Evolutionary conservation across 2,113 vertebrate genomes (phyloP).

Genomic region (Menura novaehollandiae): DNA sequence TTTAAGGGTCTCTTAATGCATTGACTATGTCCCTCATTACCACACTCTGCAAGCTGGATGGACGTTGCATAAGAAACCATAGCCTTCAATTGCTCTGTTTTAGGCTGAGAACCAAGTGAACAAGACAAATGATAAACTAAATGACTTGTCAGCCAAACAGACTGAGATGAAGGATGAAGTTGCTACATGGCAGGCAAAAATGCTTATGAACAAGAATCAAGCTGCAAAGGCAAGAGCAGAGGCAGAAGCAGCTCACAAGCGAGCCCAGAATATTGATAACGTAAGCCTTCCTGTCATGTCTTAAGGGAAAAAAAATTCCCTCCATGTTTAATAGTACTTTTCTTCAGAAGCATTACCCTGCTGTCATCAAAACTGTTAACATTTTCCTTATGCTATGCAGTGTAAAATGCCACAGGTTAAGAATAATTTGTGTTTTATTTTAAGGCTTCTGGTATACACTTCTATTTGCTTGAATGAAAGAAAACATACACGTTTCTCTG

Average conservation of each 20-base stretch:
- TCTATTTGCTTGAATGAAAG: slow-evolving; percentile 12
- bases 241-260: slow-evolving; percentile 56
- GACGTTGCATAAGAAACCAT: neutral
- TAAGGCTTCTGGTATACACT: neutral
- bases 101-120: slow-evolving; percentile 73
- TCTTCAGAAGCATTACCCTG: neutral
- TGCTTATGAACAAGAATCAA: slow-evolving; percentile 60
- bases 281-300: slow-evolving; percentile 20
- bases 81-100: slow-evolving; percentile 17
- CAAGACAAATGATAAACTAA: slow-evolving; percentile 24
- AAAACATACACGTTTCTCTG: neutral
- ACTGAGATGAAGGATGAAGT: slow-evolving; percentile 59
- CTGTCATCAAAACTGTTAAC: neutral
- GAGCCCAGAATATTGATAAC: slow-evolving; percentile 9
- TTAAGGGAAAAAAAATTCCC: neutral
- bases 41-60: neutral
- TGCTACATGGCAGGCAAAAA: slow-evolving; percentile 68
- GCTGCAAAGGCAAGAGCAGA: slow-evolving; percentile 39
- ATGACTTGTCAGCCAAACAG: slow-evolving; percentile 45
- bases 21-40: neutral
- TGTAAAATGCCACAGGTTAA: neutral
- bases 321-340: neutral
- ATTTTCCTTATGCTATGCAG: neutral
- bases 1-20: neutral
- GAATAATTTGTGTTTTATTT: neutral